Percentiles rank a stretch among this genome's conserved stretches.
Evolutionary conservation across 2,797 vertebrate species (phyloP).

Genomic region (Lepilemur septentrionalis): DNA sequence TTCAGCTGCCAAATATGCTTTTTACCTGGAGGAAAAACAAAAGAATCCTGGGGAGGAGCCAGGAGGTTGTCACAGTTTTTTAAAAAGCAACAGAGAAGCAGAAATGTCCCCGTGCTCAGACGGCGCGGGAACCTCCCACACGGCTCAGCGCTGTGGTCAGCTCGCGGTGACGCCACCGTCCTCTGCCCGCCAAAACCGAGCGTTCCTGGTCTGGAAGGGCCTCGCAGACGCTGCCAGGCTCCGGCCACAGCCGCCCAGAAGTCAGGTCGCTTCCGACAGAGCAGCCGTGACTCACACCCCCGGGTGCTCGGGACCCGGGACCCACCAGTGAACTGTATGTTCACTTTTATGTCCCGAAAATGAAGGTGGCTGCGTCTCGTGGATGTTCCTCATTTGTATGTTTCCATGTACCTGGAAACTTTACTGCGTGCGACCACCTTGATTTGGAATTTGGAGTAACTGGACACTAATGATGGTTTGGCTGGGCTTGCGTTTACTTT

Average conservation of each 20-base stretch:
- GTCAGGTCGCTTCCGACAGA: background rate
- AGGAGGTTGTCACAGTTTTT: slow-evolving; percentile 18
- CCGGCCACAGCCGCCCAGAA: rapidly evolving
- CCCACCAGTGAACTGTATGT: background rate
- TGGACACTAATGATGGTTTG: background rate
- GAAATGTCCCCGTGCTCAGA: background rate
- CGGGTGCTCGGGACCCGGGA: background rate
- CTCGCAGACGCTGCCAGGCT: background rate
- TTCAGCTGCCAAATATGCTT: slow-evolving; percentile 44
- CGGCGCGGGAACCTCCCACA: background rate
- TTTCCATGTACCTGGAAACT: background rate
- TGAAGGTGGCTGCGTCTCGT: no score
- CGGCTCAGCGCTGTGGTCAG: background rate
- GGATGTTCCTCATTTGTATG: background rate
- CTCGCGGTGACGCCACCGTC: background rate
- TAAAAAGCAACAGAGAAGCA: background rate
- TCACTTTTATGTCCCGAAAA: background rate
- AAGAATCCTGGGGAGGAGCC: slow-evolving; percentile 13
- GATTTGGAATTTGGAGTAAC: background rate
- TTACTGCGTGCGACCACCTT: background rate
- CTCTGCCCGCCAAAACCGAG: rapidly evolving
- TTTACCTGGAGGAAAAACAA: slow-evolving; percentile 59
- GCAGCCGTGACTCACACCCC: rapidly evolving
- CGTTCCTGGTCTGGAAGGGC: rapidly evolving
- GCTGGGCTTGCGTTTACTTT: background rate